These are phyloP conservation scores for Torymus texanus DNA, from an alignment of 2,888 invertebrate genomes.

Conservation along the genomic window DNA sequence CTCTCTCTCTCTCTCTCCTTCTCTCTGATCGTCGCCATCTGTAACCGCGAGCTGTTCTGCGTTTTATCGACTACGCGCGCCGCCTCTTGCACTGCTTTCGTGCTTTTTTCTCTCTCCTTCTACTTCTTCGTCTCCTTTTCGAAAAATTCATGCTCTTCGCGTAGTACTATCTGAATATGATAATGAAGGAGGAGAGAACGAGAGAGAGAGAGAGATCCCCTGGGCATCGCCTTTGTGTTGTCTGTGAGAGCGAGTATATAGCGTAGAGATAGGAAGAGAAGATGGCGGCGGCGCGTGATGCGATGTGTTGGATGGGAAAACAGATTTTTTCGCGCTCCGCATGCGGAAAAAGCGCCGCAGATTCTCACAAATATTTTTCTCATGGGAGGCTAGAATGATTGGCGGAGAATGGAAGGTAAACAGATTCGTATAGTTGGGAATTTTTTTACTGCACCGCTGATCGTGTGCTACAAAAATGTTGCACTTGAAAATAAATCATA, in stretches of 20 bases:
- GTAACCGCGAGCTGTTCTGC: neutral
- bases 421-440: too few relatives aligned
- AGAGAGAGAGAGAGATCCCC: neutral
- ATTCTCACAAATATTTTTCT: too few relatives aligned
- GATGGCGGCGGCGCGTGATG: too few relatives aligned
- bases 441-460: too few relatives aligned
- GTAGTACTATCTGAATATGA: constrained; percentile 35
- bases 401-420: too few relatives aligned
- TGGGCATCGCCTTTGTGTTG: constrained; percentile 13
- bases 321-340: too few relatives aligned
- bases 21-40: neutral
- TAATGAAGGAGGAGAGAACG: constrained; percentile 30
- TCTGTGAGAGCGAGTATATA: neutral
- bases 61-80: neutral
- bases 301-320: too few relatives aligned
- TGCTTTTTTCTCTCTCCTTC: neutral
- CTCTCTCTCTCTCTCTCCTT: neutral
- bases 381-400: too few relatives aligned
- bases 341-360: too few relatives aligned
- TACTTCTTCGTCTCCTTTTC: too few relatives aligned
- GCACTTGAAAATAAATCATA: too few relatives aligned
- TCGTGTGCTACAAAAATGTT: too few relatives aligned
- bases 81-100: neutral
- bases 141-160: constrained; percentile 12
- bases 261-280: neutral